Conservation (phyloP, 37 sponge, comb jelly and placozoan species). For the Tethya wilhelma region DNA sequence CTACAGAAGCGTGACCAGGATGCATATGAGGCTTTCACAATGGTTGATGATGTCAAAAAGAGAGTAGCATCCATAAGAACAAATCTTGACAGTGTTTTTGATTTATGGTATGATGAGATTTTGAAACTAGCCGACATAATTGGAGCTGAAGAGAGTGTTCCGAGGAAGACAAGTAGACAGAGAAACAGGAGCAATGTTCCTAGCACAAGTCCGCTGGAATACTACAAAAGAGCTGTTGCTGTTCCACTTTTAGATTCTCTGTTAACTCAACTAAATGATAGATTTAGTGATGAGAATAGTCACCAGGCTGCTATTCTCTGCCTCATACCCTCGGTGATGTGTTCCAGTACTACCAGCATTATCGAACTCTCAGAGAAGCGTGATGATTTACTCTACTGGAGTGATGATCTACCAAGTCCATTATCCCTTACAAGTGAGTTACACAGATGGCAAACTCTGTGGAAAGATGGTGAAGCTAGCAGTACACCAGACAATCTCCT, state of each 20-base stretch:
- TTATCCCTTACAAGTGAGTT: constrained; percentile 46
- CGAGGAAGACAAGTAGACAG: constrained; percentile 38
- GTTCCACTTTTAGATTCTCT: constrained; percentile 56
- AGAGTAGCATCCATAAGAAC: constrained; percentile 13
- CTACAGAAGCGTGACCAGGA: too few species aligned
- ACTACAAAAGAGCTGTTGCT: constrained; percentile 43
- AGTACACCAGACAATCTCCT: constrained; percentile 37
- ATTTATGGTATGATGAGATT: constrained; percentile 43
- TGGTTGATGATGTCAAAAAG: constrained; percentile 43
- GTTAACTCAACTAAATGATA: constrained; percentile 18
- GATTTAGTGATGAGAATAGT: constrained; percentile 22
- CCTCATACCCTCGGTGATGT: constrained; percentile 21
- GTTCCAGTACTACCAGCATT: neutral
- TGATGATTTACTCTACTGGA: constrained; percentile 19
- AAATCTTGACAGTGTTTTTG: constrained; percentile 29
- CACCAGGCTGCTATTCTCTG: constrained; percentile 33
- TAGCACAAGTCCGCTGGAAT: constrained; percentile 15
- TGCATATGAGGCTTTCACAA: constrained; percentile 50
- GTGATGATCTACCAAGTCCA: constrained; percentile 35
- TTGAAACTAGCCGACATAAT: too few species aligned
- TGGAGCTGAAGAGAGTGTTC: too few species aligned
- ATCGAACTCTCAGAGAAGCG: neutral
- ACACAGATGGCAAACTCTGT: constrained; percentile 31
- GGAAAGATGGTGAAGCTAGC: constrained; percentile 5
- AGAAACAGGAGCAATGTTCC: constrained; percentile 34